Conservation (phyloP, 2,888 invertebrate genomes). For the Coenonympha arcania region DNA sequence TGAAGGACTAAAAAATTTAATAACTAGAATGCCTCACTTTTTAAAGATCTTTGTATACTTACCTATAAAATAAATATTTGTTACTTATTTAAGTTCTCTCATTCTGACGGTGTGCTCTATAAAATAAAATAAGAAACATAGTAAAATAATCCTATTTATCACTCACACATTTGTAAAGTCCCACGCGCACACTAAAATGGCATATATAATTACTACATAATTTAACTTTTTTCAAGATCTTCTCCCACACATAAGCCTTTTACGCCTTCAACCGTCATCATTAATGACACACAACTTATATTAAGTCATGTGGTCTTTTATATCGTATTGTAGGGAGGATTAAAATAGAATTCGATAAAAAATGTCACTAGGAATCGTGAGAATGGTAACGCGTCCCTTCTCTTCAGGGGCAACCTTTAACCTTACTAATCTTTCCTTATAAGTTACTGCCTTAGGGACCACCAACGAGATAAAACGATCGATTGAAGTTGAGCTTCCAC, state of each 20-base stretch:
- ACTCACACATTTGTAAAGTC: background rate
- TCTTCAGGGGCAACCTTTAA: conserved; percentile 15
- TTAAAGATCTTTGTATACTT: too few relatives aligned
- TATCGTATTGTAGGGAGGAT: conserved; percentile 8
- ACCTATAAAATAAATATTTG: too few relatives aligned
- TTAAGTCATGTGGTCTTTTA: conserved; percentile 17
- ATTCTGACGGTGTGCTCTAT: background rate
- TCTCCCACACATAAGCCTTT: conserved; percentile 10
- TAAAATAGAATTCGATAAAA: conserved; percentile 16
- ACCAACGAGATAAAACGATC: conserved; percentile 14
- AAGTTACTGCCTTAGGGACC: conserved; percentile 10
- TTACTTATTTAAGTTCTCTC: too few relatives aligned
- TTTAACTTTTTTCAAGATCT: background rate
- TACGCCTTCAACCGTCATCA: conserved; percentile 10
- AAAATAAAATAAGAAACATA: background rate
- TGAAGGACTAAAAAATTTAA: too few relatives aligned
- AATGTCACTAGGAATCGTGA: conserved; percentile 8
- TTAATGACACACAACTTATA: conserved; percentile 12
- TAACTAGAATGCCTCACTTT: too few relatives aligned
- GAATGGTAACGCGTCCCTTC: conserved; percentile 12
- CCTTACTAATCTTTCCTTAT: conserved; percentile 16
- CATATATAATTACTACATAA: background rate
- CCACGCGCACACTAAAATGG: background rate
- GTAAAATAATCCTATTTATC: background rate
- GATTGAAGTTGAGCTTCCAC: conserved; percentile 1